Conservation (phyloP, 2,888 invertebrate genomes). For the Enchytraeus crypticus region DNA sequence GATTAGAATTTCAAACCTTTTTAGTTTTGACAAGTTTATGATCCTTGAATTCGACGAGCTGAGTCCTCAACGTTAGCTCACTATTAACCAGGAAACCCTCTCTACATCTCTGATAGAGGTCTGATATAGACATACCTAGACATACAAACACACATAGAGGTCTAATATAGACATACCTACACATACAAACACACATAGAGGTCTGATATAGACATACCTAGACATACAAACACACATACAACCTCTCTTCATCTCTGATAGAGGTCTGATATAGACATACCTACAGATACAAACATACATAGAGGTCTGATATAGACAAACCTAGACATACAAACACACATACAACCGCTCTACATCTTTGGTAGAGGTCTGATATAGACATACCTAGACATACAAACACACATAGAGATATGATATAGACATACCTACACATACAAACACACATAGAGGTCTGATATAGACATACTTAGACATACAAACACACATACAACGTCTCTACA, state of each 20-base stretch:
- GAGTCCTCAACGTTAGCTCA: conserved; percentile 78
- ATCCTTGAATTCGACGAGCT: conserved; percentile 87
- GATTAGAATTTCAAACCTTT: too few relatives aligned
- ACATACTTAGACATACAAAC: conserved; percentile 58
- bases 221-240: conserved; percentile 7
- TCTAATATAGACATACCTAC: conserved; percentile 79
- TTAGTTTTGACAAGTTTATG: conserved; percentile 79
- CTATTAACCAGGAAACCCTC: conserved; percentile 86
- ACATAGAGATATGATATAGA: conserved; percentile 63
- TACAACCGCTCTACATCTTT: conserved; percentile 73
- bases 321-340: too few relatives aligned
- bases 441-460: conserved; percentile 62
- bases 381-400: conserved; percentile 57
- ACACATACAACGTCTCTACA: too few relatives aligned
- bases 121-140: conserved; percentile 76
- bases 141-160: conserved; percentile 3
- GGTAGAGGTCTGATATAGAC: conserved; percentile 74
- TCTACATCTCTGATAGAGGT: conserved; percentile 69
- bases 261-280: conserved; percentile 72
- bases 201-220: conserved; percentile 79
- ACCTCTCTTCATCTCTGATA: too few relatives aligned
- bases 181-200: not conserved
- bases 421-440: conserved; percentile 57
- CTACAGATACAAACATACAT: too few relatives aligned
- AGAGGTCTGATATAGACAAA: conserved; percentile 69